Conservation (phyloP, 2,113 vertebrate genomes). For the Podarcis raffonei region DNA sequence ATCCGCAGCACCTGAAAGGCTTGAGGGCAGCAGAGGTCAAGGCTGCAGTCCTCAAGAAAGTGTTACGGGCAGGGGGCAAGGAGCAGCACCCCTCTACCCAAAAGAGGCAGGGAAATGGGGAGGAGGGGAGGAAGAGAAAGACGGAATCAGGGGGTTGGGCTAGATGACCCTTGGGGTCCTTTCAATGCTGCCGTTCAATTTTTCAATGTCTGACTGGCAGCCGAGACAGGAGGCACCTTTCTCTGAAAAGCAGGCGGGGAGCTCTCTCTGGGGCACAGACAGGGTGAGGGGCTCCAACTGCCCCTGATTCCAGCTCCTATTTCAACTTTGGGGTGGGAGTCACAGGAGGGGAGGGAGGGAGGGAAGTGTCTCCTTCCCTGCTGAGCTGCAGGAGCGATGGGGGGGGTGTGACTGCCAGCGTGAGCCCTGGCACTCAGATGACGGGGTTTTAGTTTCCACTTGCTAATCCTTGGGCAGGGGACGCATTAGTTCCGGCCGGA, state of each 20-base stretch:
- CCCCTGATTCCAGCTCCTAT: neutral
- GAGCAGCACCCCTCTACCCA: no score
- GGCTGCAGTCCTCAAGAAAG: no score
- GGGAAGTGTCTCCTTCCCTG: neutral
- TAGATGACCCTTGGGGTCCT: no score
- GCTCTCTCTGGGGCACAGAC: neutral
- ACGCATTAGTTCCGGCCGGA: neutral
- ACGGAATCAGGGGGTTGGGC: no score
- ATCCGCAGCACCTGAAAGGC: no score
- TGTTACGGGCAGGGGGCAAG: no score
- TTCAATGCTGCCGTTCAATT: no score
- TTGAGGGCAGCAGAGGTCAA: no score
- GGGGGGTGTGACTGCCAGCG: neutral
- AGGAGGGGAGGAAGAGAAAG: no score
- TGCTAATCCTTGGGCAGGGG: neutral
- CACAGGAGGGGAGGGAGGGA: neutral
- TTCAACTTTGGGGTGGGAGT: neutral
- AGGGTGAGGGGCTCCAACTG: neutral
- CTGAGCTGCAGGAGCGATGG: neutral
- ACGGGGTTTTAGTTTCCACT: neutral
- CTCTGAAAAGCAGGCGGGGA: neutral
- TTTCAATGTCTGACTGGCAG: no score
- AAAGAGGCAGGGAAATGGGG: no score
- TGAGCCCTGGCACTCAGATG: neutral
- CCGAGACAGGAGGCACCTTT: no score